Conservation (phyloP, 2,888 invertebrate genomes). For the Andrena praecox region DNA sequence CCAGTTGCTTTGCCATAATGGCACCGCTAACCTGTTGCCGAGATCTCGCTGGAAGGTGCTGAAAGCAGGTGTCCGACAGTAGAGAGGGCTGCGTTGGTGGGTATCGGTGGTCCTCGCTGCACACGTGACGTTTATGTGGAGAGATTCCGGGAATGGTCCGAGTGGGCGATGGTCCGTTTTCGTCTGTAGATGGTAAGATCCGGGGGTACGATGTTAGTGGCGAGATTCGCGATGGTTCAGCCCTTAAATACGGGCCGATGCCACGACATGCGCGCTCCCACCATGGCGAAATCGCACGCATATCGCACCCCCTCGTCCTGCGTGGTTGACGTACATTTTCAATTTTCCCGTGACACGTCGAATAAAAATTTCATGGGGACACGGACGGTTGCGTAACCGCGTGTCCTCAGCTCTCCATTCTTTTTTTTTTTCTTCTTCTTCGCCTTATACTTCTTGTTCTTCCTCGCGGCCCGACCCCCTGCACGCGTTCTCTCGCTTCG, state of each 20-base stretch:
- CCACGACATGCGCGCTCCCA: conserved; percentile 80
- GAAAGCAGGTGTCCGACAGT: too few relatives aligned
- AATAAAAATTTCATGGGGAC: conserved; percentile 61
- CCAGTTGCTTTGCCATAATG: too few relatives aligned
- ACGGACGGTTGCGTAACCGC: conserved; percentile 34
- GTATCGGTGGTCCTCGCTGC: background rate
- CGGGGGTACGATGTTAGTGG: conserved; percentile 76
- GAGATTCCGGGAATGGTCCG: background rate
- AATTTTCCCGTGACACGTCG: conserved; percentile 52
- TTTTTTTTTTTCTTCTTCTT: background rate
- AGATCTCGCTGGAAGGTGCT: too few relatives aligned
- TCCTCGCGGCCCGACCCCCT: background rate
- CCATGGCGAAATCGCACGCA: conserved; percentile 67
- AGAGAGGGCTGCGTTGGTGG: too few relatives aligned
- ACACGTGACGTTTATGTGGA: background rate
- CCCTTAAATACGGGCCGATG: conserved; percentile 81
- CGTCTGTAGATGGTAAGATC: conserved; percentile 16
- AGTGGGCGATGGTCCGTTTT: background rate
- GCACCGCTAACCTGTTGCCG: too few relatives aligned
- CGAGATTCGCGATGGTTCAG: conserved; percentile 77
- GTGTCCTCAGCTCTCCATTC: too few relatives aligned
- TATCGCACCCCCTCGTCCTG: conserved; percentile 36
- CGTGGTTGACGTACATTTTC: conserved; percentile 67
- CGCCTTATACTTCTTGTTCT: background rate
- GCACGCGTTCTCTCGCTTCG: background rate